Percentiles rank a stretch among this genome's conserved stretches.
These are phyloP conservation scores for Pipistrellus pipistrellus DNA, from an alignment of 2,797 vertebrate genomes.

Conservation along the genomic window DNA sequence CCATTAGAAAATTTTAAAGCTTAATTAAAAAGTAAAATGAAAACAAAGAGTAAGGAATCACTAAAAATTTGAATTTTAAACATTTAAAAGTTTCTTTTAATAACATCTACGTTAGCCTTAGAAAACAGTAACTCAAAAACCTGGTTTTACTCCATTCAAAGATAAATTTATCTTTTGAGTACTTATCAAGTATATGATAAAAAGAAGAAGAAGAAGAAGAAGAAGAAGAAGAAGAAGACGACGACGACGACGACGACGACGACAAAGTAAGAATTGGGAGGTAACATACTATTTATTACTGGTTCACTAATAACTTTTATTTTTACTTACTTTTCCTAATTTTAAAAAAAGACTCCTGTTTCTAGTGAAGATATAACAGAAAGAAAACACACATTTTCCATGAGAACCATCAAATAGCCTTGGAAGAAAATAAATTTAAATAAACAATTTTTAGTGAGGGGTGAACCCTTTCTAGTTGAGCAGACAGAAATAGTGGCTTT, in stretches of 20 bases:
- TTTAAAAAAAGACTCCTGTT: not conserved
- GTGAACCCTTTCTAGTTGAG: not conserved
- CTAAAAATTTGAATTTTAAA: conserved; percentile 38
- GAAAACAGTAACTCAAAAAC: conserved; percentile 24
- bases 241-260: no score
- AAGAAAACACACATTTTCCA: conserved; percentile 39
- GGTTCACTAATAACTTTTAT: not conserved
- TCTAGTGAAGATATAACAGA: not conserved
- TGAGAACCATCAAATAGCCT: not conserved
- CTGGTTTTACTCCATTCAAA: conserved; percentile 20
- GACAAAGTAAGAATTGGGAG: not conserved
- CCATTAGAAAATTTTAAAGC: conserved; percentile 73
- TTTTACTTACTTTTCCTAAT: conserved; percentile 40
- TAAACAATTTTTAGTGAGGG: not conserved
- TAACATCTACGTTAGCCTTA: conserved; percentile 1
- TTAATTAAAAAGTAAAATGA: conserved; percentile 76
- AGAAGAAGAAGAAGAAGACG: not conserved
- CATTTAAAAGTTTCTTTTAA: conserved; percentile 50
- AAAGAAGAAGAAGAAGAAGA: not conserved
- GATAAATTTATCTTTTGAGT: conserved; percentile 21
- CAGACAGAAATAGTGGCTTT: not conserved
- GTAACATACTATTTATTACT: not conserved
- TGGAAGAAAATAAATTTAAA: not conserved
- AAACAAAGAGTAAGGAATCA: conserved; percentile 54
- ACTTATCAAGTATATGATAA: conserved; percentile 32